A percentile compares a stretch with the other conserved stretches of the same genome.
phyloP scores from a whole-genome alignment of 1,140 invertebrate species.

The Frieseomelitta varia region DNA sequence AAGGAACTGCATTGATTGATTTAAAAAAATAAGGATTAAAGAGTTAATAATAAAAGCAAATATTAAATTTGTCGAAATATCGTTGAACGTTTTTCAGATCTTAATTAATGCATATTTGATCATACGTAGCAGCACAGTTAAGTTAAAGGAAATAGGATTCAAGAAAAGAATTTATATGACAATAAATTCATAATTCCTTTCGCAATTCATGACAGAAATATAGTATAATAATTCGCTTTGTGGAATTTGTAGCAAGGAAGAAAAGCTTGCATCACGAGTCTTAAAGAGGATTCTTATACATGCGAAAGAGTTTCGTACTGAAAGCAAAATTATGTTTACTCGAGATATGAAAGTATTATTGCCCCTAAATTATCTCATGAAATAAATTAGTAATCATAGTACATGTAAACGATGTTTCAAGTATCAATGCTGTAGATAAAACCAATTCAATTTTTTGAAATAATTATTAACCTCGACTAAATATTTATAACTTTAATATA shows the following conservation, averaged over 20 bases:
- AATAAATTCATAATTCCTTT: neutral
- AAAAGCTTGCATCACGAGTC: neutral
- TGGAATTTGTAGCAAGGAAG: neutral
- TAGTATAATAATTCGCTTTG: neutral
- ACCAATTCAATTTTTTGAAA: neutral
- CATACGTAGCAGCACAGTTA: too few relatives aligned
- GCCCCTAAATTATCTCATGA: neutral
- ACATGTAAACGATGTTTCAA: neutral
- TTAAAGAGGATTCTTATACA: neutral
- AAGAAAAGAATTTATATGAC: neutral
- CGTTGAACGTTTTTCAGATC: too few relatives aligned
- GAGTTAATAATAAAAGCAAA: too few relatives aligned
- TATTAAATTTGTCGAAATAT: too few relatives aligned
- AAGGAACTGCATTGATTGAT: too few relatives aligned
- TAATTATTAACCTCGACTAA: neutral
- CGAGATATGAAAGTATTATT: neutral
- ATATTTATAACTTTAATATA: too few relatives aligned
- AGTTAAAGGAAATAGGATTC: too few relatives aligned
- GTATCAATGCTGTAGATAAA: neutral
- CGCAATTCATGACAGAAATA: neutral
- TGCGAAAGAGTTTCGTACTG: neutral
- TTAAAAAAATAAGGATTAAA: too few relatives aligned
- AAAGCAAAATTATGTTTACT: neutral
- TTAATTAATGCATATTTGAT: too few relatives aligned
- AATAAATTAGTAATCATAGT: neutral